Conservation (phyloP, 92 coral and sea anemone species). For the Paramuricea clavata region DNA sequence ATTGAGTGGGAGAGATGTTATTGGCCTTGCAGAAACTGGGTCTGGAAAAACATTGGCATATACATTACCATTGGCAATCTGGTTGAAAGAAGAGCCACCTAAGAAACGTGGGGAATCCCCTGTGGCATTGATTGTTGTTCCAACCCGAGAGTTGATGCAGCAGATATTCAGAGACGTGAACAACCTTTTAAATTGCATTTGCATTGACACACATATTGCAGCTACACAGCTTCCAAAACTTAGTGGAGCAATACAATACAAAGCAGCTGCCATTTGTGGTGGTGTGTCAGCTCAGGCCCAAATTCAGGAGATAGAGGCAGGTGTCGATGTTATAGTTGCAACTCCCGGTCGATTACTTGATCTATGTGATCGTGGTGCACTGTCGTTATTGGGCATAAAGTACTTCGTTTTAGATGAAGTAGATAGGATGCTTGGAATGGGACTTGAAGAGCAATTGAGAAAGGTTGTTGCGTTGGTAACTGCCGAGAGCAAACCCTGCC, state of each 20-base stretch:
- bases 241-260: constrained; percentile 28
- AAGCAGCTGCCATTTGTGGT: constrained; percentile 87
- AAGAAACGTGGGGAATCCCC: constrained; percentile 80
- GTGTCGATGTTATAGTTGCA: constrained; percentile 89
- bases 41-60: constrained; percentile 95
- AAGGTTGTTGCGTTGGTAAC: constrained; percentile 95
- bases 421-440: constrained; percentile 97
- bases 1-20: constrained; percentile 95
- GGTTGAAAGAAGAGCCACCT: constrained; percentile 80
- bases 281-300: constrained; percentile 88
- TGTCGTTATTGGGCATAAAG: constrained; percentile 72
- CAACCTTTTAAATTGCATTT: constrained; percentile 61
- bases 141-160: constrained; percentile 97
- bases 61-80: constrained; percentile 86
- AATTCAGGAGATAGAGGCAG: constrained; percentile 70
- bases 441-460: constrained; percentile 93
- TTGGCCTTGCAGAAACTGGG: constrained; percentile 99
- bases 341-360: constrained; percentile 95
- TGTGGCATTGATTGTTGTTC: constrained; percentile 83
- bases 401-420: constrained; percentile 98
- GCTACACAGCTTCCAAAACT: neutral
- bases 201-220: neutral
- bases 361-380: constrained; percentile 87
- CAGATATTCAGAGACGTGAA: constrained; percentile 76
- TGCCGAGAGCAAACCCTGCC: constrained; percentile 85